Evolutionary conservation across 2,113 vertebrate species (phyloP), one percentile per base, ranked within the genome.

Genomic region (Leuciscus idus): DNA sequence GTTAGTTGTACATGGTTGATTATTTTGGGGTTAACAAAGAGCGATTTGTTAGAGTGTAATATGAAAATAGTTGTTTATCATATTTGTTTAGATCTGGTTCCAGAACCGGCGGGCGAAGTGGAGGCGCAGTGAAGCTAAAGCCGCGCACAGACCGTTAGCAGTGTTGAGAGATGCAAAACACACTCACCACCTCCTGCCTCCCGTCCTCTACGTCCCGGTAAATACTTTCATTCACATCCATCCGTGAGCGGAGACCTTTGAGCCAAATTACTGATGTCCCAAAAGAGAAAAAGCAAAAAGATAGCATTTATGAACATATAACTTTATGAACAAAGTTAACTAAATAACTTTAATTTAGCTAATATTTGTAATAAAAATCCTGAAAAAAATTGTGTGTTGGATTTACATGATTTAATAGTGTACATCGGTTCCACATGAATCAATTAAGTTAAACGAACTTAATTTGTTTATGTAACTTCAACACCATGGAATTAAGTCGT

Each of bases 51-150:
- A 52, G 15, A 52, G 50, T 9, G 7, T 39, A 39, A 50, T 48
- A 48, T 48, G 11, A 48, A 48, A 55, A 57, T 57, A 8, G 19
- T 21, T 57, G 7, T 21, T 30, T 81, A 1, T 59, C 55, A 15
- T 23, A 15, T 48, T 8, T 64, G 33, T 74, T 11, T 30, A 92
- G 91, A 92, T 91, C 62, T 92, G 91, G 91, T 92, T 92, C 85
- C 91, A 92, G 88, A 92, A 92, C 86, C 85, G 91, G 4, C 81
- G 90, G 64, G 91, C 89, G 17, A 91, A 88, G 81, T 91, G 90
- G 91, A 88, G 90, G n/a, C 85, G 86, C 55, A 81, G 30, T 48
- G 85, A 89, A 48, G 77, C 75, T n/a, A 80, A 80, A 87, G 86
- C 73, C 6, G 79, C 52, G 19, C 21, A 84, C 28, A 23, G 50